These are phyloP conservation scores for Xiphydria camelus DNA, from an alignment of 2,888 invertebrate genomes.

Conservation along the genomic window DNA sequence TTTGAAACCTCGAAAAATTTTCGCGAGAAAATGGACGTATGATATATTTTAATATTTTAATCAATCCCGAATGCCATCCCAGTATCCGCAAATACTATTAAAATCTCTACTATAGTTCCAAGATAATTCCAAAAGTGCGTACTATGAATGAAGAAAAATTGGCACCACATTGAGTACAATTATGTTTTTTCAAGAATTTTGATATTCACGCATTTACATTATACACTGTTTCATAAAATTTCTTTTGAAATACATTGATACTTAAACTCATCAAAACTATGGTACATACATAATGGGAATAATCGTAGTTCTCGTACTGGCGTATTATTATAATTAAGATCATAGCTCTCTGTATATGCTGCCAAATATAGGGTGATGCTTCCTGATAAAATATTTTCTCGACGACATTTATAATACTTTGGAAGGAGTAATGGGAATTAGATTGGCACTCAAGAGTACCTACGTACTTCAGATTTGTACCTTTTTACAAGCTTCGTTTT, in stretches of 20 bases:
- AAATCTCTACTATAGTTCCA: background rate
- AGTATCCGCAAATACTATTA: background rate
- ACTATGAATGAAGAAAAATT: background rate
- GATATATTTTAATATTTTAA: background rate
- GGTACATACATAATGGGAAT: background rate
- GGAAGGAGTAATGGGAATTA: background rate
- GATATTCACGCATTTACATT: background rate
- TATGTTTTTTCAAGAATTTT: background rate
- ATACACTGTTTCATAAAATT: background rate
- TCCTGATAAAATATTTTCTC: conserved; percentile 3
- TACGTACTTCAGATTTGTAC: background rate
- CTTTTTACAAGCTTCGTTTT: background rate
- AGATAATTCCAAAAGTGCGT: background rate
- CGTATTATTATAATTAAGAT: conserved; percentile 24
- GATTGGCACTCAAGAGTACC: too few relatives aligned
- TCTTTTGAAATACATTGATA: conserved; percentile 1
- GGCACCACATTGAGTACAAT: background rate
- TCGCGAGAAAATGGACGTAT: too few relatives aligned
- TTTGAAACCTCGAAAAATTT: too few relatives aligned
- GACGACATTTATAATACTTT: background rate
- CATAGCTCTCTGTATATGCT: conserved; percentile 36
- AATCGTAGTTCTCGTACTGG: background rate
- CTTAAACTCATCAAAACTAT: background rate
- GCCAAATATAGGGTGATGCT: conserved; percentile 40
- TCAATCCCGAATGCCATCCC: background rate